Base-by-base conservation (phyloP, 2,888 invertebrate genomes). In the Amiota minor region DNA sequence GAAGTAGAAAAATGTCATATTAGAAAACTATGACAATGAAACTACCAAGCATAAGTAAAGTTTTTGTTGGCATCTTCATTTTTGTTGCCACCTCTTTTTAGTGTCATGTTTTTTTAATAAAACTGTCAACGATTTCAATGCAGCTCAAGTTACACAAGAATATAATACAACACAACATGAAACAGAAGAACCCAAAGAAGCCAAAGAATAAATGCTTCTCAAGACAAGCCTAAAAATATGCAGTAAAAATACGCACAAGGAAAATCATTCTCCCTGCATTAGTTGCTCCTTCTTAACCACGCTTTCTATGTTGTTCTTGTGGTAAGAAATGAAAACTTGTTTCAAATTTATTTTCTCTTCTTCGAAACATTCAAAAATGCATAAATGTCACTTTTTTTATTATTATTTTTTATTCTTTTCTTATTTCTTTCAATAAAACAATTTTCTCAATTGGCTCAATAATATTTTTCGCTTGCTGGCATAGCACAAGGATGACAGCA, bases 381-480 rank as follows among this genome's bases (percentile, higher is more conserved):
- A 84, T 83, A 81, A 84, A 79, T 79, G 83, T 84, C 84, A 77
- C 67, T 35, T 35, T 6, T 35, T 6, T 35, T 35, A 1, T 35
- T 35, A 6, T 6, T 35, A 6, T 6, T 35, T 35, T 35, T 0
- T 4, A 35, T 35, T 35, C 35, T 6, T 35, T 35, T 35, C 35
- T 35, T 35, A 82, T 83, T 83, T 85, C 84, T 82, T 83, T 84
- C 85, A 84, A 84, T 86, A 83, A 85, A 85, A 86, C 85, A 84
- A 85, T 86, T 86, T 85, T 84, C 84, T 82, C 86, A 85, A 85
- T 85, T 85, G 85, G 85, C 83, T 86, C 86, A 83, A 85, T 85
- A 83, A 82, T 83, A 74, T 75, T 72, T 53, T 47, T 20, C 50
- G 11, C n/a, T 18, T 47, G 35, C 35, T 35, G 35, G 35, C 35